Evolutionary conservation across 2,113 vertebrate genomes (phyloP).

Genomic region (Cygnus atratus): DNA sequence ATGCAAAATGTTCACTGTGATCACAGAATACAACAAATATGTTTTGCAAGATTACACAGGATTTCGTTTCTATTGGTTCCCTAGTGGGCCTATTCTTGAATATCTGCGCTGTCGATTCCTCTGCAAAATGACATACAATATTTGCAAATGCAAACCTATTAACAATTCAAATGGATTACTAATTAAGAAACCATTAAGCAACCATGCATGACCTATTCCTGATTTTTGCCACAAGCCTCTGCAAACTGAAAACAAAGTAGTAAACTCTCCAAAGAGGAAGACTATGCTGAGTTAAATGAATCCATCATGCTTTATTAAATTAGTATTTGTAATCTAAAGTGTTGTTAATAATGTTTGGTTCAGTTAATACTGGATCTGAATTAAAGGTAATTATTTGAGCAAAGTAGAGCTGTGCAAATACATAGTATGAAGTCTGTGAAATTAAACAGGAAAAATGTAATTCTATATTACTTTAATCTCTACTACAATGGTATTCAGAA

Average conservation of each 20-base stretch:
- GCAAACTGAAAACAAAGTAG: constrained; percentile 15
- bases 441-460: background rate
- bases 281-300: constrained; percentile 15
- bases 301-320: constrained; percentile 35
- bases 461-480: background rate
- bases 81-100: background rate
- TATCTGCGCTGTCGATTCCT: background rate
- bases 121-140: background rate
- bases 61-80: background rate
- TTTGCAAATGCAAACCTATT: constrained; percentile 46
- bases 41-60: background rate
- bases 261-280: constrained; percentile 13
- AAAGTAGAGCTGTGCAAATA: constrained; percentile 14
- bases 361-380: constrained; percentile 1
- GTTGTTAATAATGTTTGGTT: background rate
- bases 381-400: constrained; percentile 23
- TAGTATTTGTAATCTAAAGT: constrained; percentile 14
- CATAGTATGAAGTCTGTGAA: background rate
- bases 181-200: constrained; percentile 48
- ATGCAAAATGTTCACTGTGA: background rate
- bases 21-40: background rate
- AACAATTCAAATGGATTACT: constrained; percentile 45
- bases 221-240: background rate
- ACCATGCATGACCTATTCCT: constrained; percentile 12
- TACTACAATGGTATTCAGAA: background rate